Conservation (phyloP, 2,113 vertebrate genomes). For the Ciconia maguari region DNA sequence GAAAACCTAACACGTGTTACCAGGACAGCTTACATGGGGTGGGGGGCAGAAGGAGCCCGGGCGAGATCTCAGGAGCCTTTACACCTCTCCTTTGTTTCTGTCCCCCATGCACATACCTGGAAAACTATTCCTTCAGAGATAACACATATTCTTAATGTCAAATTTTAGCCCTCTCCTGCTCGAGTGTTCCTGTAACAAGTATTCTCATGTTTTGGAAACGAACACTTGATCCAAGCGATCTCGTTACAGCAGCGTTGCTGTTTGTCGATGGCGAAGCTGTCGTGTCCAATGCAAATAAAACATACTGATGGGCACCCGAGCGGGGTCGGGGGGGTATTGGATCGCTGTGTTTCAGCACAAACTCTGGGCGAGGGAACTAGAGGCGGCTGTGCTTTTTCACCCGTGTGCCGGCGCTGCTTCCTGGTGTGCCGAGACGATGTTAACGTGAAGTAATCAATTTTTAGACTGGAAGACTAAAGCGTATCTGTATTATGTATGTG, state of each 20-base stretch:
- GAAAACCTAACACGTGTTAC: fast-evolving
- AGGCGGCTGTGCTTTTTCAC: background rate
- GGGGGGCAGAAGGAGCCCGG: fast-evolving
- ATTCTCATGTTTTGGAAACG: slow-evolving; percentile 20
- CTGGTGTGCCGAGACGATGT: fast-evolving
- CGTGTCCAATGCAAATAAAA: background rate
- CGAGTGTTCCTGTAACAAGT: background rate
- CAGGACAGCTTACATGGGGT: fast-evolving
- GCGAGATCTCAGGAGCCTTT: background rate
- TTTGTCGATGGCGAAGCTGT: fast-evolving
- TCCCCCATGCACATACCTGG: fast-evolving
- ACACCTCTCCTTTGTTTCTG: too few species aligned
- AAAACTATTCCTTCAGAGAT: fast-evolving
- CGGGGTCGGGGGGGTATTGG: fast-evolving
- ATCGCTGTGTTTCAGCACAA: background rate
- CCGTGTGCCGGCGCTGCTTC: fast-evolving
- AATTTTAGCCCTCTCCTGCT: background rate
- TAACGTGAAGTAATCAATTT: fast-evolving
- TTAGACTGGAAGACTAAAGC: background rate
- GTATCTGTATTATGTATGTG: fast-evolving
- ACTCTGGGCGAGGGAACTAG: fast-evolving
- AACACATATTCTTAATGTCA: fast-evolving
- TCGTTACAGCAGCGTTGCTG: background rate
- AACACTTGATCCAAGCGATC: background rate
- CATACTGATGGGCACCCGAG: fast-evolving